Percentiles rank a stretch among this genome's conserved stretches.
Conservation (phyloP, 2,797 vertebrate species). For the Sternarchorhynchus goeldii region DNA sequence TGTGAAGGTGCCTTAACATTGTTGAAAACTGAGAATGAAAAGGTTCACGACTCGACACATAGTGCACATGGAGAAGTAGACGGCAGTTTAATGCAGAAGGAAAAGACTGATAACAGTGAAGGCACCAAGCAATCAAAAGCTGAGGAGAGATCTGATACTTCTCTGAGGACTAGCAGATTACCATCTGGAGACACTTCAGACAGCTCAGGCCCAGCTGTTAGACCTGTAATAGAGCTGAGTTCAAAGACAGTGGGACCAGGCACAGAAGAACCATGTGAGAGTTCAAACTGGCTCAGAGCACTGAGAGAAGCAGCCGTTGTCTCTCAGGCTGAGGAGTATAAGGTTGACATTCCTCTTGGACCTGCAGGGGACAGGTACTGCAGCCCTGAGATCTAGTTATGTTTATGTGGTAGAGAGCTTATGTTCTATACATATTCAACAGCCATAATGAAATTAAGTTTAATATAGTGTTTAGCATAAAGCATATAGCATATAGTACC, state of each 20-base stretch:
- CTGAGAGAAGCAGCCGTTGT: constrained; percentile 66
- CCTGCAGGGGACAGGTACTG: constrained; percentile 71
- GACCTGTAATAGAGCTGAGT: constrained; percentile 30
- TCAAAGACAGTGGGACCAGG: constrained; percentile 47
- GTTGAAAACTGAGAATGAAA: constrained; percentile 15
- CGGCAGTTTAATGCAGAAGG: background rate
- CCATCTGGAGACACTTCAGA: constrained; percentile 9
- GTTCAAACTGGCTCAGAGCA: constrained; percentile 68
- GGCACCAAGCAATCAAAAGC: constrained; percentile 1
- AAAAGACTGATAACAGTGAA: constrained; percentile 8
- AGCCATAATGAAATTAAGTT: background rate
- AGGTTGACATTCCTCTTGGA: constrained; percentile 50
- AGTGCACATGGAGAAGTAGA: background rate
- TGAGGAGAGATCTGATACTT: constrained; percentile 21
- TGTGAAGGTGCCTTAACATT: constrained; percentile 33
- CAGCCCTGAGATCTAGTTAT: constrained; percentile 34
- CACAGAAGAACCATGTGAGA: constrained; percentile 34
- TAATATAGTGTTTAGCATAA: background rate
- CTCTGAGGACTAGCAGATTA: background rate
- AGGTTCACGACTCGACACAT: constrained; percentile 3
- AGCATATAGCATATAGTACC: no score
- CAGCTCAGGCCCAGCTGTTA: constrained; percentile 14
- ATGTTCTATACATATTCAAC: background rate
- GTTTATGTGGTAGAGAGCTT: constrained; percentile 12
- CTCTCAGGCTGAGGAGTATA: constrained; percentile 60